Percentiles rank a stretch among this genome's conserved stretches.
These are phyloP conservation scores for Leguminivora glycinivorella DNA, from an alignment of 1,140 invertebrate species.

Conservation along the genomic window DNA sequence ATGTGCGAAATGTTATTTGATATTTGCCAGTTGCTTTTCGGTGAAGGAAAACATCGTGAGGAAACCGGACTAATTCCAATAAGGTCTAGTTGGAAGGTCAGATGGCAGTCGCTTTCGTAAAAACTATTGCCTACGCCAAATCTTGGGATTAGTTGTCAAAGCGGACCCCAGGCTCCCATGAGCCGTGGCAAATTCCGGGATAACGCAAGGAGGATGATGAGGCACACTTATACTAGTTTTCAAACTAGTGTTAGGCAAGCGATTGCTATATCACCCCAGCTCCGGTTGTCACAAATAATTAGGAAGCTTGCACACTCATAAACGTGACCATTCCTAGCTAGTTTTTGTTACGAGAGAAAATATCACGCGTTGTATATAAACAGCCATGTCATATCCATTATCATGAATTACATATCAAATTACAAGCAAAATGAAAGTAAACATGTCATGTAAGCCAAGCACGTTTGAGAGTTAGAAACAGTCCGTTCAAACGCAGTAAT, in stretches of 20 bases:
- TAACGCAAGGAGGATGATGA: too few species aligned
- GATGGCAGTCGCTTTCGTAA: too few species aligned
- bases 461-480: not conserved
- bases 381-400: not conserved
- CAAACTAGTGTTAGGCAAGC: not conserved
- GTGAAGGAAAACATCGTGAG: too few species aligned
- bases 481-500: not conserved
- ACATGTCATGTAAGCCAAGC: not conserved
- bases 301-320: not conserved
- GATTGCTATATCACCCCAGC: not conserved
- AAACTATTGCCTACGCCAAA: too few species aligned
- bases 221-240: not conserved
- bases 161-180: too few species aligned
- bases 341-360: not conserved
- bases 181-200: too few species aligned
- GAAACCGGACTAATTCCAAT: too few species aligned
- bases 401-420: not conserved
- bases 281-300: slow-evolving; percentile 1
- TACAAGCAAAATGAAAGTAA: not conserved
- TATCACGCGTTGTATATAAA: not conserved
- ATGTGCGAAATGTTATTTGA: too few species aligned
- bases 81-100: too few species aligned
- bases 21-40: too few species aligned
- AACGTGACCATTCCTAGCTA: not conserved
- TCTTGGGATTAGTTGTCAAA: too few species aligned